Evolutionary conservation across 2,113 vertebrate genomes (phyloP).

Genomic region (Nipponia nippon): DNA sequence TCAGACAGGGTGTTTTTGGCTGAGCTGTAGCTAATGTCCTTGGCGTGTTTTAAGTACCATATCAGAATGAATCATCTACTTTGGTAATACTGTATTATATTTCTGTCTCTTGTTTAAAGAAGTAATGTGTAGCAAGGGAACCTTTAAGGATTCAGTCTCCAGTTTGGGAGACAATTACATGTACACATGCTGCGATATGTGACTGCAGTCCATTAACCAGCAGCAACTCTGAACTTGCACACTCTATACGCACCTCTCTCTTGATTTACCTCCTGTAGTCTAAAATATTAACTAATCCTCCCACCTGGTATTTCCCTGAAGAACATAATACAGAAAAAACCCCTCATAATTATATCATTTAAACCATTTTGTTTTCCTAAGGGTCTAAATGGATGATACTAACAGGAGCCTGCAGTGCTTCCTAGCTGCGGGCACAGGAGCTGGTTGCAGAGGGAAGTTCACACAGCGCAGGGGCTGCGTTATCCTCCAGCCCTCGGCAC

Average conservation of each 20-base stretch:
- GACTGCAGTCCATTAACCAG: not conserved
- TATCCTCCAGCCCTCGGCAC: not conserved
- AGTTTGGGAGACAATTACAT: not conserved
- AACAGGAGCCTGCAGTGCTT: not conserved
- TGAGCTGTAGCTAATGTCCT: not conserved
- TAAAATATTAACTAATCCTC: not conserved
- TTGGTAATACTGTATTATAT: not conserved
- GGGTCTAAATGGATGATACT: rapidly evolving
- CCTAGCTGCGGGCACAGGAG: not conserved
- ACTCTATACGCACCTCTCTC: not conserved
- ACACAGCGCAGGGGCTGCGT: rapidly evolving
- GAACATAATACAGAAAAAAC: not conserved
- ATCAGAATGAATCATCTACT: not conserved
- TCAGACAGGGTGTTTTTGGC: not conserved
- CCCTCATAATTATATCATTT: not conserved
- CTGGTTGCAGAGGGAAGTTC: not conserved
- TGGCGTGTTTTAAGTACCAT: not conserved
- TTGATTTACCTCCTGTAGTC: not conserved
- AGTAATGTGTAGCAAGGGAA: not conserved
- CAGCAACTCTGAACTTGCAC: not conserved
- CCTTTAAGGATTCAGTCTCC: not conserved
- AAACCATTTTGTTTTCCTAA: not conserved
- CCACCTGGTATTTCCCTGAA: not conserved
- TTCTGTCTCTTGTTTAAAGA: not conserved
- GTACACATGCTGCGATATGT: not conserved